Percentiles rank a stretch among this genome's conserved stretches.
These are phyloP conservation scores for Syrrhaptes paradoxus DNA, from an alignment of 2,113 vertebrate genomes.

Conservation along the genomic window DNA sequence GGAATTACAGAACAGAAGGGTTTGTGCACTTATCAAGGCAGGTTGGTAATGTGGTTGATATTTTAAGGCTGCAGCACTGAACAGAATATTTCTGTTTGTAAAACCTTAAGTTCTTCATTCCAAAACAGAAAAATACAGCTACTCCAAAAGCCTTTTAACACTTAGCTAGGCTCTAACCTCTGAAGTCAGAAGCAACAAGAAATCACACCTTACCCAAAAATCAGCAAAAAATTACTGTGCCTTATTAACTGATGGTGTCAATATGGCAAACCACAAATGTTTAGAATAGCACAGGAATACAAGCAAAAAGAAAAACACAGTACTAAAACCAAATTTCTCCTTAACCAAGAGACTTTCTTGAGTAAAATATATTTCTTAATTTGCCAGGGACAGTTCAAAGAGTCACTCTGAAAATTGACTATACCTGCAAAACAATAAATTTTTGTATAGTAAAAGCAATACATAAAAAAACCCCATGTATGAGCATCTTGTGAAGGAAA, in stretches of 20 bases:
- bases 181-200: background rate
- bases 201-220: background rate
- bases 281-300: background rate
- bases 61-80: background rate
- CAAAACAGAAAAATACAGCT: background rate
- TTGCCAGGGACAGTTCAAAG: background rate
- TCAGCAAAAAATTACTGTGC: background rate
- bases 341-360: background rate
- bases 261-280: background rate
- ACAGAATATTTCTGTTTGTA: background rate
- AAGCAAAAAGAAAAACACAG: background rate
- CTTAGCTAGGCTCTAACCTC: background rate
- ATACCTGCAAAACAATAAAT: background rate
- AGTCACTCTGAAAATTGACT: background rate
- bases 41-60: background rate
- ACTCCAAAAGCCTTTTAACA: background rate
- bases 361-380: background rate
- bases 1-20: background rate
- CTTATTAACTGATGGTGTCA: background rate
- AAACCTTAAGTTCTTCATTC: background rate
- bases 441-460: background rate
- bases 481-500: slow-evolving; percentile 28
- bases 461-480: background rate
- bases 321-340: background rate
- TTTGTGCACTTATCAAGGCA: background rate